phyloP scores from a whole-genome alignment of 2,888 invertebrate genomes.

The Heliconius ethilla region DNA sequence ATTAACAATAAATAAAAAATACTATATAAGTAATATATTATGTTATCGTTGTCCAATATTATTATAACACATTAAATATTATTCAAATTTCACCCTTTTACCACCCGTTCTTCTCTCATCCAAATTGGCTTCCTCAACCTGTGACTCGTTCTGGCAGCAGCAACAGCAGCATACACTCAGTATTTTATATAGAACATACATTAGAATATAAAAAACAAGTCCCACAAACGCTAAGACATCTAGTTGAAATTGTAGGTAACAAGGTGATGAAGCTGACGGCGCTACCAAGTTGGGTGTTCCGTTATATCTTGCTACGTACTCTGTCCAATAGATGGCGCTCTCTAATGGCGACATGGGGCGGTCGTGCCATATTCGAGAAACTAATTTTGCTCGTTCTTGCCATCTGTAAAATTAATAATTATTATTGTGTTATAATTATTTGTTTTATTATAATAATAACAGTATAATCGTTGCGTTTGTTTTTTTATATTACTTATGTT shows the following conservation, averaged over 20 bases:
- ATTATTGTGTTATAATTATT: neutral
- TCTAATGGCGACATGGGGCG: conserved; percentile 78
- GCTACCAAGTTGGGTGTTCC: conserved; percentile 72
- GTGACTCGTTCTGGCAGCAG: conserved; percentile 57
- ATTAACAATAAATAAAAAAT: neutral
- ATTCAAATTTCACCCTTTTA: conserved; percentile 76
- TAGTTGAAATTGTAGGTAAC: conserved; percentile 70
- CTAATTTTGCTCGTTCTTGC: conserved; percentile 67
- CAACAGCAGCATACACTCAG: conserved; percentile 66
- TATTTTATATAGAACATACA: conserved; percentile 64
- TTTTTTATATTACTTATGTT: no score
- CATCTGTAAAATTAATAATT: conserved; percentile 56
- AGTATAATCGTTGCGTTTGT: neutral
- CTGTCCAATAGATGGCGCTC: conserved; percentile 82
- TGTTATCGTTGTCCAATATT: neutral
- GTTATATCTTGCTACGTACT: conserved; percentile 77
- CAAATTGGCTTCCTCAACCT: conserved; percentile 46
- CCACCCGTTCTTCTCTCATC: conserved; percentile 56
- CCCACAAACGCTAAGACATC: conserved; percentile 71
- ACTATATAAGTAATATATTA: neutral
- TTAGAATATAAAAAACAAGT: conserved; percentile 63
- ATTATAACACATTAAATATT: conserved; percentile 31
- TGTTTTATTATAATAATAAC: neutral
- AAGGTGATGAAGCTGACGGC: conserved; percentile 61
- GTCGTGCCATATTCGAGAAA: conserved; percentile 79